Conservation (phyloP, 2,888 invertebrate species). For the Boloria selene region DNA sequence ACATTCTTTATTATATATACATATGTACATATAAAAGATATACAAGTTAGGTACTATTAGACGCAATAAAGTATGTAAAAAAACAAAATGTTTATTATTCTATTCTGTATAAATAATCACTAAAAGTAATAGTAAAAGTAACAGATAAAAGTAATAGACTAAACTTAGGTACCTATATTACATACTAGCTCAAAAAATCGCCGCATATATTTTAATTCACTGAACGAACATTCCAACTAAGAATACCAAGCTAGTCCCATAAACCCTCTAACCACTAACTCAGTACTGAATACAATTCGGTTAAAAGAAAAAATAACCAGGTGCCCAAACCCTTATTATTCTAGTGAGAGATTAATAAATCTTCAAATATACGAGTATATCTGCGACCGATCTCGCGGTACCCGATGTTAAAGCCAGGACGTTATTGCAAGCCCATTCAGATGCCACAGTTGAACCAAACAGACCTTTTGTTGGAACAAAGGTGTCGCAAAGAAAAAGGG, state of each 20-base stretch:
- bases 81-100: too few species aligned
- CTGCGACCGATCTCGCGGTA: constrained; percentile 79
- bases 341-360: constrained; percentile 81
- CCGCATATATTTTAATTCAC: neutral
- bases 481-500: constrained; percentile 82
- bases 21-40: too few species aligned
- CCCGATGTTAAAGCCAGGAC: constrained; percentile 73
- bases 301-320: constrained; percentile 75
- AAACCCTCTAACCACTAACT: constrained; percentile 61
- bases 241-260: constrained; percentile 39
- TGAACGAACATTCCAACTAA: constrained; percentile 24
- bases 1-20: too few species aligned
- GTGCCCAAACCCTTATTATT: constrained; percentile 80
- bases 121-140: too few species aligned
- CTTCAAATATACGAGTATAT: constrained; percentile 72
- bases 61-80: too few species aligned
- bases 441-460: constrained; percentile 79
- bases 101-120: too few species aligned
- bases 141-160: too few species aligned
- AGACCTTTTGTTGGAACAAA: constrained; percentile 80
- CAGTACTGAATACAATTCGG: constrained; percentile 69
- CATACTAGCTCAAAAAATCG: neutral
- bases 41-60: too few species aligned
- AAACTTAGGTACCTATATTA: neutral
- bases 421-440: constrained; percentile 81